Percentiles rank a stretch among this genome's conserved stretches.
phyloP scores from a whole-genome alignment of 2,888 invertebrate genomes.

The Slavum lentiscoides region DNA sequence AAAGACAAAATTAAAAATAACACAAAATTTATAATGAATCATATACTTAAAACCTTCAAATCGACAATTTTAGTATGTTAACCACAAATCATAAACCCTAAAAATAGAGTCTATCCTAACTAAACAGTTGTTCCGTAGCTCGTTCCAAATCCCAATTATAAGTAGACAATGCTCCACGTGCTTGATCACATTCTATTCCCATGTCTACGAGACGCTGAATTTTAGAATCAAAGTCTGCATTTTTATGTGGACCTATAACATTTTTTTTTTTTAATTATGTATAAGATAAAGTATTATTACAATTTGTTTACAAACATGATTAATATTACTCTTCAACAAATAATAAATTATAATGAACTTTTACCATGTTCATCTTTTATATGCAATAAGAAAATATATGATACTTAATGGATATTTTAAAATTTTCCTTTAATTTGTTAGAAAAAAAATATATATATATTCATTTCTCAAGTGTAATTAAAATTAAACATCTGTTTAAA shows the following conservation, averaged over 20 bases:
- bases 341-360: too few relatives aligned
- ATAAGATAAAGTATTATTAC: background rate
- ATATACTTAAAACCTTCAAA: conserved; percentile 24
- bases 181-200: conserved; percentile 90
- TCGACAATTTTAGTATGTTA: conserved; percentile 2
- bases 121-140: conserved; percentile 86
- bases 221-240: conserved; percentile 82
- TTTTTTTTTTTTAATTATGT: background rate
- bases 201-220: conserved; percentile 87
- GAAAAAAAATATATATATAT: too few relatives aligned
- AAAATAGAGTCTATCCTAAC: conserved; percentile 62
- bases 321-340: too few relatives aligned
- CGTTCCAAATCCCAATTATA: conserved; percentile 91
- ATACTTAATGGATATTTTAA: background rate
- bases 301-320: too few relatives aligned
- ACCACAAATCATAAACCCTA: conserved; percentile 26
- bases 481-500: too few relatives aligned
- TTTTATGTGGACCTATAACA: conserved; percentile 70
- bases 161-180: conserved; percentile 86
- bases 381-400: background rate
- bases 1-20: conserved; percentile 31
- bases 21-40: conserved; percentile 26
- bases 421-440: background rate
- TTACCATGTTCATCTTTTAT: too few relatives aligned
- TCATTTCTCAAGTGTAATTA: too few relatives aligned